These are phyloP conservation scores for Callospermophilus lateralis DNA, from an alignment of 2,113 vertebrate species.

Conservation along the genomic window DNA sequence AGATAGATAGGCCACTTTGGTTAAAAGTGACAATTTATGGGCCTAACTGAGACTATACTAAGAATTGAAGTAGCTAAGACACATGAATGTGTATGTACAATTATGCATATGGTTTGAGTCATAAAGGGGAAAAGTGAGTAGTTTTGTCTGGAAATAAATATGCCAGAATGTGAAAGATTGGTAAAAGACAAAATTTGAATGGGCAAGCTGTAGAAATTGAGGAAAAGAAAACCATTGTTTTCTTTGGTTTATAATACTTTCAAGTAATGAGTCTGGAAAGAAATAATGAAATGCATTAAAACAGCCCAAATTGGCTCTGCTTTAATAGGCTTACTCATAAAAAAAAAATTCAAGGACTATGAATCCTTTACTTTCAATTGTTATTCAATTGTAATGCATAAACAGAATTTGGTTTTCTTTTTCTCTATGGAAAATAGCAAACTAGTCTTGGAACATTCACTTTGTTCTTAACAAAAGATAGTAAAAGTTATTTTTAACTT, in stretches of 20 bases:
- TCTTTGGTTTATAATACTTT: neutral
- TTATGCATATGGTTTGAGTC: neutral
- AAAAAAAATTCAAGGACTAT: neutral
- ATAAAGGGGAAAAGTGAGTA: neutral
- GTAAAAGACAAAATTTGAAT: conserved; percentile 22
- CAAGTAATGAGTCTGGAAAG: conserved; percentile 9
- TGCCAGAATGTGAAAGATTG: conserved; percentile 29
- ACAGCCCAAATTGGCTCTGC: conserved; percentile 5
- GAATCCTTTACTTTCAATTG: neutral
- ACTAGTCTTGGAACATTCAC: neutral
- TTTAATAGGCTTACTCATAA: conserved; percentile 25
- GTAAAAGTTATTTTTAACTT: neutral
- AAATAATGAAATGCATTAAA: conserved; percentile 10
- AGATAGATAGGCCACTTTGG: neutral
- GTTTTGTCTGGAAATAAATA: conserved; percentile 23
- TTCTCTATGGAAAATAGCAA: conserved; percentile 14
- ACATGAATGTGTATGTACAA: neutral
- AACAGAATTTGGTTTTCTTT: neutral
- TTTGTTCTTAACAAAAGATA: neutral
- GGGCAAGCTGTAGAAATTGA: neutral
- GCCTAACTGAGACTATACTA: neutral
- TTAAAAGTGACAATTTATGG: neutral
- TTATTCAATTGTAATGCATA: neutral
- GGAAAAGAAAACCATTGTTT: conserved; percentile 4
- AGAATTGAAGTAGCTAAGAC: conserved; percentile 44